These are phyloP conservation scores for Drosophila quadrilineata DNA, from an alignment of 1,140 invertebrate species.

Conservation along the genomic window DNA sequence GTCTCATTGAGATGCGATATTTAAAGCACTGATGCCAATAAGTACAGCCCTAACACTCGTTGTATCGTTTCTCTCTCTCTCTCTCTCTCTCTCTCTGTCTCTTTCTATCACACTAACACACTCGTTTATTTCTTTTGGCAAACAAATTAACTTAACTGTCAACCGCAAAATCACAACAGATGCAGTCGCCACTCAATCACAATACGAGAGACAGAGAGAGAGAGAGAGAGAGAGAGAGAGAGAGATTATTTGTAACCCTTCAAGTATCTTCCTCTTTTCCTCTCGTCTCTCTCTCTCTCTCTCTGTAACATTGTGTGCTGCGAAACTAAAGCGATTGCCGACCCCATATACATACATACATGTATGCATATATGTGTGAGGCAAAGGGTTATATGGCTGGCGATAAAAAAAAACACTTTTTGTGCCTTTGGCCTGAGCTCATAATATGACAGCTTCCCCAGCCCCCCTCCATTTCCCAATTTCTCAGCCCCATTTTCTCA, in stretches of 20 bases:
- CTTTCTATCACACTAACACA: background rate
- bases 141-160: conserved; percentile 73
- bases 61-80: background rate
- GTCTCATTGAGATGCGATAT: conserved; percentile 69
- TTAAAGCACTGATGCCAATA: conserved; percentile 55
- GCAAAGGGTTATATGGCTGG: conserved; percentile 49
- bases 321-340: conserved; percentile 51
- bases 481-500: too few species aligned
- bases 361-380: background rate
- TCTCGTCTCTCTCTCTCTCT: background rate
- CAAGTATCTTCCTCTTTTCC: conserved; percentile 39
- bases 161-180: conserved; percentile 78
- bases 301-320: conserved; percentile 2
- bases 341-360: conserved; percentile 12
- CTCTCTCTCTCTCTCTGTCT: background rate
- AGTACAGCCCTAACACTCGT: conserved; percentile 19
- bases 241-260: conserved; percentile 58
- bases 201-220: too few species aligned
- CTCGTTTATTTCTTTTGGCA: conserved; percentile 41
- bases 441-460: conserved; percentile 56
- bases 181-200: conserved; percentile 74
- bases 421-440: conserved; percentile 40
- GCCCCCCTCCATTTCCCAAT: background rate
- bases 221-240: too few species aligned
- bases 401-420: conserved; percentile 70